Percentiles rank a stretch among this genome's conserved stretches.
phyloP scores from a whole-genome alignment of 2,888 invertebrate species.

The Heliconius hortense region DNA sequence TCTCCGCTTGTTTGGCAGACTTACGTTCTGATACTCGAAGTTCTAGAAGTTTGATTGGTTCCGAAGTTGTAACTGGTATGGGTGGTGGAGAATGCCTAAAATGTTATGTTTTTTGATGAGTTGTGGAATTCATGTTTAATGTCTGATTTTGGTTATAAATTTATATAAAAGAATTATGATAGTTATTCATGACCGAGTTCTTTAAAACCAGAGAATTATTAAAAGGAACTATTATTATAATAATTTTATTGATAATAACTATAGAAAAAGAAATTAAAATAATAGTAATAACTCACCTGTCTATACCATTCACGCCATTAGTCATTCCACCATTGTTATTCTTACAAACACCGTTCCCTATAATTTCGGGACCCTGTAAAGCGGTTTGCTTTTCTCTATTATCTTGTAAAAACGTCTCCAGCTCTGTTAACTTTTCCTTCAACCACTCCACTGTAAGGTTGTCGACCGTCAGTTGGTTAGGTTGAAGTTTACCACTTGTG shows the following conservation, averaged over 20 bases:
- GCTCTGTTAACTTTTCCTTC: conserved; percentile 88
- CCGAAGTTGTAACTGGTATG: conserved; percentile 72
- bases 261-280: no score
- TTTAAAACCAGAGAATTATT: no score
- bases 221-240: no score
- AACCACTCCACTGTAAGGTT: conserved; percentile 96
- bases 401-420: conserved; percentile 90
- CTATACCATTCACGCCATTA: conserved; percentile 81
- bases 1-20: no score
- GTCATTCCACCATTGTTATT: conserved; percentile 73
- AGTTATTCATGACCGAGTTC: no score
- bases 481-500: conserved; percentile 91
- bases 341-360: conserved; percentile 76
- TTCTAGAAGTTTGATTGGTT: conserved; percentile 87
- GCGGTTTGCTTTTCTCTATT: conserved; percentile 87
- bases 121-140: neutral
- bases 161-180: no score
- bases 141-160: neutral
- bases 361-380: conserved; percentile 79
- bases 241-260: no score
- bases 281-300: conserved; percentile 57
- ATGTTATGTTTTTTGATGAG: neutral
- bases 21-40: no score
- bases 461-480: conserved; percentile 95
- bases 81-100: conserved; percentile 76